Evolutionary conservation across 2,113 vertebrate species (phyloP).

Genomic region (Lagopus muta): DNA sequence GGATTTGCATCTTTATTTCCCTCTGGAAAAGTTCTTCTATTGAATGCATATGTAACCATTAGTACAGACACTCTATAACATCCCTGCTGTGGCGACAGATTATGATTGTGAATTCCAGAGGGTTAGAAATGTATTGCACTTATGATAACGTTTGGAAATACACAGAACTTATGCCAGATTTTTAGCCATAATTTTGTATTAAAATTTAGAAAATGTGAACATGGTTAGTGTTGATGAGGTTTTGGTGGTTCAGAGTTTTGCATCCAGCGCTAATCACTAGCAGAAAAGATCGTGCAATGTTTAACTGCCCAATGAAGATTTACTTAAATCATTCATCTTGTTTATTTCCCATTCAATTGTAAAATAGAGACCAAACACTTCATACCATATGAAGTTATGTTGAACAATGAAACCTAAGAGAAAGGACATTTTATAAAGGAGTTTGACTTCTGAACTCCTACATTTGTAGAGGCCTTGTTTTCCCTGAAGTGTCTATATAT

Average conservation of each 20-base stretch:
- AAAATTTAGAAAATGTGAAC: neutral
- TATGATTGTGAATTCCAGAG: neutral
- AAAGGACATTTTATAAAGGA: no score
- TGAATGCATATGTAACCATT: neutral
- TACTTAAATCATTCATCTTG: neutral
- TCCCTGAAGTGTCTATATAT: no score
- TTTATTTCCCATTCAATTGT: neutral
- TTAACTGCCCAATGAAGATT: neutral
- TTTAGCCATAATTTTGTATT: neutral
- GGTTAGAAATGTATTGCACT: neutral
- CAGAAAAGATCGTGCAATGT: neutral
- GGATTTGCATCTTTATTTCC: slow-evolving; percentile 4
- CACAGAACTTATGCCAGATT: neutral
- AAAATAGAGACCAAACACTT: no score
- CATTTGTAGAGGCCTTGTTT: no score
- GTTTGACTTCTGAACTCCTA: no score
- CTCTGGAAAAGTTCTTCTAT: neutral
- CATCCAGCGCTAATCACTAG: neutral
- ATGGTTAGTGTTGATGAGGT: neutral
- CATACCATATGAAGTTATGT: no score
- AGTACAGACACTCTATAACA: neutral
- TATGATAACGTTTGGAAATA: neutral
- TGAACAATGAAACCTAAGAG: no score
- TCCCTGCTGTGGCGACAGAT: neutral
- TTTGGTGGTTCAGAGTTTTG: neutral